Base-by-base conservation (phyloP, 1,140 invertebrate genomes). In the Acromyrmex heyeri region DNA sequence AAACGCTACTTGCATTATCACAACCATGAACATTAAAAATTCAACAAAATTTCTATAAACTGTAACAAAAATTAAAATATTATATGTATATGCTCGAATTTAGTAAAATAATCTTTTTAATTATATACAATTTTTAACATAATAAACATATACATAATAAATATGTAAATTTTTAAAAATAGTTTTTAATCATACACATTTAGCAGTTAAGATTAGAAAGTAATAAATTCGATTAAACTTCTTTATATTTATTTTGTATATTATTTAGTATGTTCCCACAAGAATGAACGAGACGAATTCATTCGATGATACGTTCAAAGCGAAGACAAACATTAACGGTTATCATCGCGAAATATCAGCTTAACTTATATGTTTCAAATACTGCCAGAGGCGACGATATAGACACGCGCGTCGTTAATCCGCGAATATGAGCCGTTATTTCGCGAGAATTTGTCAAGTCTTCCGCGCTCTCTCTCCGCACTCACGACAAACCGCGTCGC, bases 371-470 rank as follows among this genome's bases (percentile, higher is more conserved):
- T 38, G 30, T 53, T 79, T 69, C 48, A 69, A 79, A 30, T 30
- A 61, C 44, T 7, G 77, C 77, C 48, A 57, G 30, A 69, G 77
- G 77, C 77, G 30, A 79, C 30, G 77, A 69, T 55, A 69, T 24
- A 50, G 62, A 79, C 77, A 79, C 30, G 62, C 77, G 77, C 62
- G 77, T 48, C 77, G 75, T 77, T 77, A 77, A 77, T 77, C 59
- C 44, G 57, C 59, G 59, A 64, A 77, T 59, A 27, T 48, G 38
- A 59, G 67, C 5, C 77, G 53, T 77, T 73, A 86, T 59, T 75
- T 75, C 61, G 34, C 78, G 87, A 86, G 85, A 89, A 89, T 89
- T 88, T 89, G 87, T 89, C 73, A 86, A 69, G 34, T 24, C 12
- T 78, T 21, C 67, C 61, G 27, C 24, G 53, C 76, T 48, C 77